A percentile compares a stretch with the other conserved stretches of the same genome.
phyloP scores from a whole-genome alignment of 1,140 invertebrate genomes.

The Bombus waltoni region DNA sequence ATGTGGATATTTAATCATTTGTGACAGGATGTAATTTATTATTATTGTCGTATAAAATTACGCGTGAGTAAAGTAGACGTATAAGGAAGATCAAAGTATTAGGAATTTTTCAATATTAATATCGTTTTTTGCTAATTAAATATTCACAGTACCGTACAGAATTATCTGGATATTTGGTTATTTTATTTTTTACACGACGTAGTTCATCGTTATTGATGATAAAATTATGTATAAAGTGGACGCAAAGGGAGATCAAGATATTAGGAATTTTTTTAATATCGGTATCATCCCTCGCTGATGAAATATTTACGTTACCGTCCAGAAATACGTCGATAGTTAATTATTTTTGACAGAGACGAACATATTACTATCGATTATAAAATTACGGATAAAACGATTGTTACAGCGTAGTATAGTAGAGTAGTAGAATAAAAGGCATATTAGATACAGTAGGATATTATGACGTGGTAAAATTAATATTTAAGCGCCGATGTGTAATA shows the following conservation, averaged over 20 bases:
- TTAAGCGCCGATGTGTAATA: too few relatives aligned
- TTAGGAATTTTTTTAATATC: neutral
- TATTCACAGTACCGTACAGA: neutral
- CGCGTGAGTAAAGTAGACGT: too few relatives aligned
- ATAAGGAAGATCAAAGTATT: neutral
- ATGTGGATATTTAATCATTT: neutral
- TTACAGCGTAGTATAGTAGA: too few relatives aligned
- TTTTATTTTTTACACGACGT: too few relatives aligned
- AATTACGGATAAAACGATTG: too few relatives aligned
- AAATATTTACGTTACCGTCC: neutral
- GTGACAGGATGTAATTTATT: too few relatives aligned
- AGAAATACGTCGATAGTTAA: neutral
- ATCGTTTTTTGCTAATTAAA: neutral
- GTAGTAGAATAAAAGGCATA: neutral
- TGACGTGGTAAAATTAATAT: neutral
- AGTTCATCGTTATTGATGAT: too few relatives aligned
- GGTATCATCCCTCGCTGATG: neutral
- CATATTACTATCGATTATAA: too few relatives aligned
- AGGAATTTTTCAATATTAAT: neutral
- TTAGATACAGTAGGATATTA: neutral
- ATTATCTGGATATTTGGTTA: neutral
- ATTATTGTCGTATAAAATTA: too few relatives aligned
- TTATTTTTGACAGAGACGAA: too few relatives aligned
- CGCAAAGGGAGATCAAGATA: neutral
- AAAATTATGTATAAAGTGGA: too few relatives aligned